These are phyloP conservation scores for Aphaenogaster rudis DNA, from an alignment of 1,140 invertebrate species.

Conservation along the genomic window DNA sequence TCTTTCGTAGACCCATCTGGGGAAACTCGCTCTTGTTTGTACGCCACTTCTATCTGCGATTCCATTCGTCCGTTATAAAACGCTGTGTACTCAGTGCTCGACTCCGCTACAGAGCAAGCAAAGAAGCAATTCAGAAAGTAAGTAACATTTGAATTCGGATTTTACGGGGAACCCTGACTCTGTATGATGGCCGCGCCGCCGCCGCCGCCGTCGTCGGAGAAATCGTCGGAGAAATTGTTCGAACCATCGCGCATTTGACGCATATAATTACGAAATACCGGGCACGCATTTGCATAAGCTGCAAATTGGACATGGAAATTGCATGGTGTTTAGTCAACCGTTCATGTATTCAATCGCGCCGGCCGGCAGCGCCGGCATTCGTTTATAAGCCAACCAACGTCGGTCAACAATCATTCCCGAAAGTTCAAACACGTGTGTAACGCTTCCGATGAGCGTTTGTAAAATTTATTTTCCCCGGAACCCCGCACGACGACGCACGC, in stretches of 20 bases:
- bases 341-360: conserved; percentile 55
- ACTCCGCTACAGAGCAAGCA: conserved; percentile 60
- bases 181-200: not conserved
- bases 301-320: conserved; percentile 60
- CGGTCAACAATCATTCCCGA: conserved; percentile 50
- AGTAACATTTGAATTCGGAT: conserved; percentile 58
- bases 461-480: conserved; percentile 54
- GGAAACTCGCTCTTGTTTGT: conserved; percentile 61
- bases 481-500: conserved; percentile 4
- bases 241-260: conserved; percentile 33
- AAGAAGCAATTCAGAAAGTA: conserved; percentile 64
- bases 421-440: conserved; percentile 59
- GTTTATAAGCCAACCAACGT: conserved; percentile 54
- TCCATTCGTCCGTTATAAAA: conserved; percentile 62
- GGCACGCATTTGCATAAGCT: conserved; percentile 56
- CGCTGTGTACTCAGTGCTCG: conserved; percentile 55
- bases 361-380: conserved; percentile 19
- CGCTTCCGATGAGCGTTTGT: conserved; percentile 60
- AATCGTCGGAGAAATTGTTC: conserved; percentile 27
- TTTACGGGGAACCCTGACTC: not conserved
- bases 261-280: conserved; percentile 57
- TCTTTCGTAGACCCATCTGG: conserved; percentile 49
- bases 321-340: conserved; percentile 60
- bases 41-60: conserved; percentile 59
- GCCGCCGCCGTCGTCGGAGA: not conserved